Percentiles rank a stretch among this genome's conserved stretches.
phyloP scores from a whole-genome alignment of 1,140 invertebrate genomes.

The Phenacoccus solenopsis region DNA sequence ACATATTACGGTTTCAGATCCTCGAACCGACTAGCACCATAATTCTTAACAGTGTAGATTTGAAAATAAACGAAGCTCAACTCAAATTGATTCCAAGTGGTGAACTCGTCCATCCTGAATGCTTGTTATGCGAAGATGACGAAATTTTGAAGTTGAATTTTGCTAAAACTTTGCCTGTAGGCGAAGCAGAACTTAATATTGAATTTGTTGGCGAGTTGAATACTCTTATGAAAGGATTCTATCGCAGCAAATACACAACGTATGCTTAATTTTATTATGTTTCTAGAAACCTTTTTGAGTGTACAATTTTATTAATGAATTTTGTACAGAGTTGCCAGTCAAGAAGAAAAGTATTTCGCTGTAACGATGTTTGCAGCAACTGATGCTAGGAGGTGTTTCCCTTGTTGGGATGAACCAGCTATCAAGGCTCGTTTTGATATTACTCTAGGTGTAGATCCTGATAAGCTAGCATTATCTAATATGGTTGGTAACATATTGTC shows the following conservation, averaged over 20 bases:
- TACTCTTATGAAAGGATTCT: constrained; percentile 90
- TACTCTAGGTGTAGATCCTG: constrained; percentile 60
- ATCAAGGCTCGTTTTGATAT: constrained; percentile 92
- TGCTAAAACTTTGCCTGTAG: constrained; percentile 42
- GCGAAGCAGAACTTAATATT: constrained; percentile 50
- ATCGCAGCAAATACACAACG: constrained; percentile 73
- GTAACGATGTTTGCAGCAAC: constrained; percentile 90
- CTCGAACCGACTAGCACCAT: constrained; percentile 51
- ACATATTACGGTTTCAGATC: too few species aligned
- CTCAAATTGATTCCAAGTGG: constrained; percentile 35
- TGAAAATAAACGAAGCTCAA: constrained; percentile 48
- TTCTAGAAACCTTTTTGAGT: background rate
- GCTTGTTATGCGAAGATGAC: constrained; percentile 43
- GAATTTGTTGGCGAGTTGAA: constrained; percentile 73
- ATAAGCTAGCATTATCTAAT: constrained; percentile 78
- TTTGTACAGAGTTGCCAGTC: constrained; percentile 29
- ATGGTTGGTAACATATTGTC: constrained; percentile 47
- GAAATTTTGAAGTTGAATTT: constrained; percentile 62
- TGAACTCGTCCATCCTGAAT: constrained; percentile 32
- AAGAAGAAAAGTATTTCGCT: constrained; percentile 67
- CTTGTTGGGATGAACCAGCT: constrained; percentile 95
- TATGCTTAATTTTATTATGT: constrained; percentile 28
- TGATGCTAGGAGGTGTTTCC: constrained; percentile 88
- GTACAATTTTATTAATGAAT: background rate
- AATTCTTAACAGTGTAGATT: constrained; percentile 63